Conservation (phyloP, 2,797 vertebrate species). For the Spinibarbus caldwelli region DNA sequence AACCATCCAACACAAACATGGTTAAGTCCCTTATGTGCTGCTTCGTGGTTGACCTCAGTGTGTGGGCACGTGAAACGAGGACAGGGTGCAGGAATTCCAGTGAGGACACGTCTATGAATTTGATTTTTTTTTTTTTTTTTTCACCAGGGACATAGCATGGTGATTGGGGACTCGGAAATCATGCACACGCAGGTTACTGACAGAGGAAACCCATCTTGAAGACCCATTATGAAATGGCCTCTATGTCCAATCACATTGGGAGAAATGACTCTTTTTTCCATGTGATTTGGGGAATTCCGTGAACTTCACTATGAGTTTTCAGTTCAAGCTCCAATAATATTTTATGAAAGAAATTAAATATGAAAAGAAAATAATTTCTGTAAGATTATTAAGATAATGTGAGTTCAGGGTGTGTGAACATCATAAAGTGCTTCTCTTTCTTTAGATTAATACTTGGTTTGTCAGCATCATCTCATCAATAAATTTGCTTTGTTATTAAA, state of each 20-base stretch:
- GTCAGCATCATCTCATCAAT: neutral
- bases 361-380: slow-evolving; percentile 34
- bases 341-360: slow-evolving; percentile 46
- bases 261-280: slow-evolving; percentile 31
- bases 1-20: slow-evolving; percentile 63
- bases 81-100: slow-evolving; percentile 31
- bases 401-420: slow-evolving; percentile 6
- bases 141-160: slow-evolving; percentile 20
- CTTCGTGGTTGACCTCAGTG: slow-evolving; percentile 38
- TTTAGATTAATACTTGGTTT: slow-evolving; percentile 33
- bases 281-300: slow-evolving; percentile 41
- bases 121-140: neutral
- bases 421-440: slow-evolving; percentile 41
- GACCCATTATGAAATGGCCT: slow-evolving; percentile 29
- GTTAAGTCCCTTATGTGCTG: slow-evolving; percentile 53
- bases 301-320: slow-evolving; percentile 59
- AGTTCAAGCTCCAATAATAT: slow-evolving; percentile 67
- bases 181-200: slow-evolving; percentile 43
- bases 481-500: neutral
- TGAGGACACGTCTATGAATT: slow-evolving; percentile 13
- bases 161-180: slow-evolving; percentile 20
- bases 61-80: neutral
- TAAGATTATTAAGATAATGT: slow-evolving; percentile 39
- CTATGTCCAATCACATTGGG: slow-evolving; percentile 47
- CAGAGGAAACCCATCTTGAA: slow-evolving; percentile 30